Base-by-base conservation (phyloP, 2,888 invertebrate species). In the Oeneis ivallda region DNA sequence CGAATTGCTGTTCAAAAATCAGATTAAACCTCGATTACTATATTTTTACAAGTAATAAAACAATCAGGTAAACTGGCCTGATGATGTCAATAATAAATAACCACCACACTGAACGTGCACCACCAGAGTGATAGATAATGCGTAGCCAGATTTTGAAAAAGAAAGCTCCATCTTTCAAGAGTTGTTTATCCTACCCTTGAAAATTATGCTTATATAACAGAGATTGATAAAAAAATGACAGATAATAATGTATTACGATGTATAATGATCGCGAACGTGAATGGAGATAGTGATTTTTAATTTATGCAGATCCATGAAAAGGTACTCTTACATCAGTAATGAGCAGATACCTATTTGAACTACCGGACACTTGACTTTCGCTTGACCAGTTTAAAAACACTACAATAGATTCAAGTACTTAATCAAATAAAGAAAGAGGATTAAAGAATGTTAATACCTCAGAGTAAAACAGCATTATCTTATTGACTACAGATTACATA, bases 401-500 rank as follows among this genome's bases (percentile, higher is more conserved):
- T 17, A 11, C 54, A 57, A 57, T 57, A 41, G 41, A 8, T 26
- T 43, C 19, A n/a, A 43, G 15, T 9, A 41, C 13, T 57, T 57
- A 19, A 57, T 26, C 19, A 43, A 58, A 45, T 32, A 13, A 56
- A 56, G 15, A 45, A 58, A 58, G 34, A 32, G 15, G 47, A 34
- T 47, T 2, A 47, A 47, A 34, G 47, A 58, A 47, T 58, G 58
- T 34, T 58, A 58, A 47, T 58, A 34, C 15, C 10, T 26, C 13
- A 39, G 13, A 39, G 56, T 41, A 56, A 13, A 49, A 50, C 13
- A 49, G 15, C 9, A 49, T 9, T 34, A 47, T 59, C 5, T 26
- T 47, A 59, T 47, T 59, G 49, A 49, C 13, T n/a, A 37, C 47
- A 13, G 59, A 60, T 60, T 60, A 49, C 19, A 13, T 60, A 58